These are phyloP conservation scores for Scelioninae gen. 1 DNA, from an alignment of 2,888 invertebrate genomes.

Conservation along the genomic window DNA sequence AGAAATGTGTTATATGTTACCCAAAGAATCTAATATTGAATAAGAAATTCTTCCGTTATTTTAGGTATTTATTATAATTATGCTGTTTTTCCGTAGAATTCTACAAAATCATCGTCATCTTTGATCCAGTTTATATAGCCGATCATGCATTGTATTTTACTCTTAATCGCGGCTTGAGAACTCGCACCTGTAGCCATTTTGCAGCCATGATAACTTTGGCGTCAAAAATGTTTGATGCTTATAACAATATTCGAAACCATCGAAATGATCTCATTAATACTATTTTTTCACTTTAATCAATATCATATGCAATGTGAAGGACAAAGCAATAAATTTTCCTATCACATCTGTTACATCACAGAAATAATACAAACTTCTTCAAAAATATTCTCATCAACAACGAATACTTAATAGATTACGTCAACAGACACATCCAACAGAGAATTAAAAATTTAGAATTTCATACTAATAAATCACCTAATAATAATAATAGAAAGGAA, in stretches of 20 bases:
- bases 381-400: too few relatives aligned
- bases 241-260: constrained; percentile 8
- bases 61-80: background rate
- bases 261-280: background rate
- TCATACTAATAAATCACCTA: too few relatives aligned
- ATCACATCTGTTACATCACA: too few relatives aligned
- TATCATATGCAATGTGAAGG: too few relatives aligned
- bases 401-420: too few relatives aligned
- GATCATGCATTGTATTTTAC: constrained; percentile 34
- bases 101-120: constrained; percentile 28
- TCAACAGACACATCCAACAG: too few relatives aligned
- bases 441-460: too few relatives aligned
- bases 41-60: background rate
- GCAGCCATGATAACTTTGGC: constrained; percentile 22
- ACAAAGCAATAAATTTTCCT: too few relatives aligned
- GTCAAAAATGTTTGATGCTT: constrained; percentile 31
- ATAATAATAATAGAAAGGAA: too few relatives aligned
- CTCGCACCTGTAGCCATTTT: constrained; percentile 28
- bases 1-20: background rate
- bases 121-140: constrained; percentile 54
- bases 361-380: too few relatives aligned
- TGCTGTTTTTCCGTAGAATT: constrained; percentile 49
- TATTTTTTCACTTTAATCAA: too few relatives aligned
- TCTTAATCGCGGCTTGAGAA: constrained; percentile 17
- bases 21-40: background rate